These are phyloP conservation scores for Oceanites oceanicus DNA, from an alignment of 2,113 vertebrate genomes.

Conservation along the genomic window DNA sequence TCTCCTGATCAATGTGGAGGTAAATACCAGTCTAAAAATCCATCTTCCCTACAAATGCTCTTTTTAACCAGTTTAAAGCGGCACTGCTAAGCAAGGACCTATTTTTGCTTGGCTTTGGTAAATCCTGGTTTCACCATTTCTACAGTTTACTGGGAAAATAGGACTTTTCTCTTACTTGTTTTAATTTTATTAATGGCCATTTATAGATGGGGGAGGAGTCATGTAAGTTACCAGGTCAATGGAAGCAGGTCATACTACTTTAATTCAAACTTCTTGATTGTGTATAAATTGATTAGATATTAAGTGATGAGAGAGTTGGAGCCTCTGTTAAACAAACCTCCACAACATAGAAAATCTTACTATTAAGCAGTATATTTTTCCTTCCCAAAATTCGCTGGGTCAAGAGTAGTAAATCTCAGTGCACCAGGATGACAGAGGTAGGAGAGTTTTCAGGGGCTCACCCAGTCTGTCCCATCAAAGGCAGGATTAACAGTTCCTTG, in stretches of 20 bases:
- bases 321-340: background rate
- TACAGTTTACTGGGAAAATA: background rate
- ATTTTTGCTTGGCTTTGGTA: background rate
- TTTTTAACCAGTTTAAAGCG: background rate
- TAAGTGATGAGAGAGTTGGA: background rate
- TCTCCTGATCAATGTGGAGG: background rate
- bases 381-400: background rate
- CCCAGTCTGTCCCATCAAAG: background rate
- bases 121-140: background rate
- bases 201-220: background rate
- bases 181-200: background rate
- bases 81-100: background rate
- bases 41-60: background rate
- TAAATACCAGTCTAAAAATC: background rate
- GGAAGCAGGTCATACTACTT: background rate
- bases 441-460: background rate
- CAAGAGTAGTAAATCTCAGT: background rate
- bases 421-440: background rate
- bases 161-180: background rate
- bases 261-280: background rate
- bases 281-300: background rate
- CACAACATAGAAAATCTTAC: background rate
- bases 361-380: fast-evolving
- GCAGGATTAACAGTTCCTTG: background rate
- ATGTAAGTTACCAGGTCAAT: background rate